Evolutionary conservation across 2,888 invertebrate genomes (phyloP).

Genomic region (Sylvicola cinctus): DNA sequence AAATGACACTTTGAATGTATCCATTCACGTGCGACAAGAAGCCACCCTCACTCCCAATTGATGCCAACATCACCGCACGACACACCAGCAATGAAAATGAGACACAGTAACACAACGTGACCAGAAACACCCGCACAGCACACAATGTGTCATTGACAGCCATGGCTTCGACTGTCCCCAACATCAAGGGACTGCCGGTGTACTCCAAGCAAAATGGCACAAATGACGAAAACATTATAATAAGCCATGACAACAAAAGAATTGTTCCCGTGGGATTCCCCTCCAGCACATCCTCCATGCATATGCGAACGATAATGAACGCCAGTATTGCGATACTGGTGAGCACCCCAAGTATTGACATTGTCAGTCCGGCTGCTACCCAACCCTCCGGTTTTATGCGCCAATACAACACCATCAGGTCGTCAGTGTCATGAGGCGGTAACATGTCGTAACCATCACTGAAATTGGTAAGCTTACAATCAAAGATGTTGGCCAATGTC

Average conservation of each 20-base stretch:
- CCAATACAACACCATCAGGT: slow-evolving; percentile 25
- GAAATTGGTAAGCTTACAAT: slow-evolving; percentile 18
- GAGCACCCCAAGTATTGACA: slow-evolving; percentile 41
- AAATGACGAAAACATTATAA: slow-evolving; percentile 29
- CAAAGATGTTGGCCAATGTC: too few relatives aligned
- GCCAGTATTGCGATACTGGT: slow-evolving; percentile 40
- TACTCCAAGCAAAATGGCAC: slow-evolving; percentile 30
- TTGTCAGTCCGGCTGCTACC: slow-evolving; percentile 40
- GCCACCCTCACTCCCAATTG: slow-evolving; percentile 41
- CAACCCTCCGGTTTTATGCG: slow-evolving; percentile 27
- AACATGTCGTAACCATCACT: slow-evolving; percentile 10
- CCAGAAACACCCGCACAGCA: slow-evolving; percentile 32
- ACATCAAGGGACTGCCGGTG: slow-evolving; percentile 9
- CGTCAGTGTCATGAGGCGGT: slow-evolving; percentile 11
- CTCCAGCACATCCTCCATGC: slow-evolving; percentile 40
- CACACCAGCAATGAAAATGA: slow-evolving; percentile 42
- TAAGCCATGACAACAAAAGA: slow-evolving; percentile 25
- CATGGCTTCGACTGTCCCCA: slow-evolving; percentile 18
- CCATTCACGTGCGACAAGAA: slow-evolving; percentile 50
- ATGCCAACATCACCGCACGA: slow-evolving; percentile 40
- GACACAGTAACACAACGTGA: slow-evolving; percentile 37
- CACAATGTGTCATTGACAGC: slow-evolving; percentile 27
- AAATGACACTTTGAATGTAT: slow-evolving; percentile 40
- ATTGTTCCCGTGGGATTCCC: slow-evolving; percentile 39
- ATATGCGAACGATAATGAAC: slow-evolving; percentile 41